A percentile compares a stretch with the other conserved stretches of the same genome.
phyloP scores from a whole-genome alignment of 2,113 vertebrate genomes.

The Oophaga pumilio region DNA sequence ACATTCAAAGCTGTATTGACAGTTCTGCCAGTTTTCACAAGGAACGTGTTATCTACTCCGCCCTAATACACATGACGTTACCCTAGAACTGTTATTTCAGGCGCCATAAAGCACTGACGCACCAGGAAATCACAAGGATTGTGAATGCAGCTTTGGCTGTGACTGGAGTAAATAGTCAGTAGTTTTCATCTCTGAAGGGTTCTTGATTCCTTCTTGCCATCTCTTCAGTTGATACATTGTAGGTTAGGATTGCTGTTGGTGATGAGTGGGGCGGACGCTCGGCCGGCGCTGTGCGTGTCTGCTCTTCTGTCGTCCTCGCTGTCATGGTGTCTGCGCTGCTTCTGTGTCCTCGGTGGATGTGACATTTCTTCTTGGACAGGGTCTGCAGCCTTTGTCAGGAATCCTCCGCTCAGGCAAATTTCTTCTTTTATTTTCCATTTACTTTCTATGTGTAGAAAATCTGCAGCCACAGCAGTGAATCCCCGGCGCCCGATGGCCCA shows the following conservation, averaged over 20 bases:
- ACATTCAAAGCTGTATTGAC: neutral
- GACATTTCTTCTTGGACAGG: neutral
- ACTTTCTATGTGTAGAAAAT: neutral
- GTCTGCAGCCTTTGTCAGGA: neutral
- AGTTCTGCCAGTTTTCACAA: neutral
- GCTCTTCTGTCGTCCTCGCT: neutral
- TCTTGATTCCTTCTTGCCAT: neutral
- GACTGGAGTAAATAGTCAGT: neutral
- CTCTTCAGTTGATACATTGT: too few relatives aligned
- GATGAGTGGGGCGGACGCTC: neutral
- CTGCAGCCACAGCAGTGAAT: neutral
- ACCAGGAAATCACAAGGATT: neutral
- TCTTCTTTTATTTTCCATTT: neutral
- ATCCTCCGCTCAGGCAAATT: neutral
- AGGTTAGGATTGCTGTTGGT: too few relatives aligned
- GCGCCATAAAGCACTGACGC: neutral
- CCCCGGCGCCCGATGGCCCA: neutral
- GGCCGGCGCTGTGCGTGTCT: neutral
- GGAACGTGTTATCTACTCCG: too few relatives aligned
- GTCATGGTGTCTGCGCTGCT: neutral
- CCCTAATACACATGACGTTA: too few relatives aligned
- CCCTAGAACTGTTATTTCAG: neutral
- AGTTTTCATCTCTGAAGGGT: neutral
- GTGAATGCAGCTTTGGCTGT: constrained; percentile 4
- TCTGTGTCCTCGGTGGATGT: neutral